A percentile compares a stretch with the other conserved stretches of the same genome.
Evolutionary conservation across 2,888 invertebrate genomes (phyloP).

Genomic region (Diplazon laetatorius): DNA sequence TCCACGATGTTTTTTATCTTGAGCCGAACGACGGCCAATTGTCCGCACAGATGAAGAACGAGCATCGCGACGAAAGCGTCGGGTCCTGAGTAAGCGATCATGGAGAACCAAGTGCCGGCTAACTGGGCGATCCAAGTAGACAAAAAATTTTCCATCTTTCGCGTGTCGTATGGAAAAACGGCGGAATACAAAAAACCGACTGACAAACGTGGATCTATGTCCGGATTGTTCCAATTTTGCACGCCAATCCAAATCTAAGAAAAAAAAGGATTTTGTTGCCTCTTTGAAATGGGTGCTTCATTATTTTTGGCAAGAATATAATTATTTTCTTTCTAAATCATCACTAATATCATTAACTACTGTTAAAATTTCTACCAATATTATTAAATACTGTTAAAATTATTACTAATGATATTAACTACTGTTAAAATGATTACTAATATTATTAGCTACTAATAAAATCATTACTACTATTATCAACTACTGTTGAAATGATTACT

Average conservation of each 20-base stretch:
- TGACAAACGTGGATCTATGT: constrained; percentile 60
- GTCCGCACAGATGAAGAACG: constrained; percentile 71
- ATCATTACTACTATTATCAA: neutral
- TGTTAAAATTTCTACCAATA: neutral
- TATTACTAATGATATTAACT: neutral
- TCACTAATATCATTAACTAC: neutral
- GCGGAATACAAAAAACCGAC: constrained; percentile 58
- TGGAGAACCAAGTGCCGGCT: constrained; percentile 66
- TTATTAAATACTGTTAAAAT: neutral
- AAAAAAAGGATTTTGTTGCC: neutral
- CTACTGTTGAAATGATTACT: neutral
- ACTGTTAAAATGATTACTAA: neutral
- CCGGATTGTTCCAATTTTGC: constrained; percentile 53
- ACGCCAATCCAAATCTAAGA: constrained; percentile 57
- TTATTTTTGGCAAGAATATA: constrained; percentile 14
- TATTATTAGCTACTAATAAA: neutral
- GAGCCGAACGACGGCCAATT: constrained; percentile 63
- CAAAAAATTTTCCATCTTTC: constrained; percentile 68
- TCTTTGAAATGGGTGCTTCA: neutral
- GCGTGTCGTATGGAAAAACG: constrained; percentile 71
- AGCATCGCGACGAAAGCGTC: constrained; percentile 69
- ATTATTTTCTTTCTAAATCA: no score
- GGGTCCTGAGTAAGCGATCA: constrained; percentile 68
- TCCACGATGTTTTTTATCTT: constrained; percentile 52
- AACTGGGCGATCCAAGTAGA: constrained; percentile 72